Evolutionary conservation across 2,113 vertebrate genomes (phyloP).

Genomic region (Dasyurus viverrinus): DNA sequence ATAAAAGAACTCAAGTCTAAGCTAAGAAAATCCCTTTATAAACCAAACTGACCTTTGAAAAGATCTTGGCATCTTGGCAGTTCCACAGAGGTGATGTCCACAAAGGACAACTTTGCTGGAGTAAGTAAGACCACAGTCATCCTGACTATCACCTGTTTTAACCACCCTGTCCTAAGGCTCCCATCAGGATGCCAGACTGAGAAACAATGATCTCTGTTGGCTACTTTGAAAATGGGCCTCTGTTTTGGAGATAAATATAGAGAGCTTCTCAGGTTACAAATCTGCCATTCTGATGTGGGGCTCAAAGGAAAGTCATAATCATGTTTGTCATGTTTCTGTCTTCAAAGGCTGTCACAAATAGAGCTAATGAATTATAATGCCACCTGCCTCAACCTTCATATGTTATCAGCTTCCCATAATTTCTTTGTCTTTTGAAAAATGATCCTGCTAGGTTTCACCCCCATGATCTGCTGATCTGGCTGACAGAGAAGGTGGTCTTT

Average conservation of each 20-base stretch:
- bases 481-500: slow-evolving; percentile 23
- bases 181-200: slow-evolving; percentile 66
- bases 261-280: slow-evolving; percentile 76
- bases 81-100: background rate
- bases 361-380: slow-evolving; percentile 68
- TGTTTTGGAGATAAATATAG: slow-evolving; percentile 76
- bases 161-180: slow-evolving; percentile 6
- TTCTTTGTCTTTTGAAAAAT: slow-evolving; percentile 75
- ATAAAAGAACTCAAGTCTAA: slow-evolving; percentile 20
- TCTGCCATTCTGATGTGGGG: slow-evolving; percentile 66
- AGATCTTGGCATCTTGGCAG: background rate
- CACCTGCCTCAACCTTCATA: slow-evolving; percentile 71
- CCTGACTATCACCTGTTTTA: slow-evolving; percentile 26
- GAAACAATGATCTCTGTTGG: slow-evolving; percentile 70
- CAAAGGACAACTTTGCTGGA: slow-evolving; percentile 2
- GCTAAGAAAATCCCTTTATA: slow-evolving; percentile 15
- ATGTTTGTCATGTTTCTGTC: slow-evolving; percentile 64
- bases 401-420: slow-evolving; percentile 44
- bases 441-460: slow-evolving; percentile 35
- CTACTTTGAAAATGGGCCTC: slow-evolving; percentile 69
- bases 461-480: slow-evolving; percentile 2
- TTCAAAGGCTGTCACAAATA: slow-evolving; percentile 78
- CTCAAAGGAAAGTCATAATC: slow-evolving; percentile 76
- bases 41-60: background rate
- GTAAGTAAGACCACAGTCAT: slow-evolving; percentile 9